Percentiles rank a stretch among this genome's conserved stretches.
Evolutionary conservation across 2,888 invertebrate species (phyloP).

Genomic region (Entomobrya multifasciata): DNA sequence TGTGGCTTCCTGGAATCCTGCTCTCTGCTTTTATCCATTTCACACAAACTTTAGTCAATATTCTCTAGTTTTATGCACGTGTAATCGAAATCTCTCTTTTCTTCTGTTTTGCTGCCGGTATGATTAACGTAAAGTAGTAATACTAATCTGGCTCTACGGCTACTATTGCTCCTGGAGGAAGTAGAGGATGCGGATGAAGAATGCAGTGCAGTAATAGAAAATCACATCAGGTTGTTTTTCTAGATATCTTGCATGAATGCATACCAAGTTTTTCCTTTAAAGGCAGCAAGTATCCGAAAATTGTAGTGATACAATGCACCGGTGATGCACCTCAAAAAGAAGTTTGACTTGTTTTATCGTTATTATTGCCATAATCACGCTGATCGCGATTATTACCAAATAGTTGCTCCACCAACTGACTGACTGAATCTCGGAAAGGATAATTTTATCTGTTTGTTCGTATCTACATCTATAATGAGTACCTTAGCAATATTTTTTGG

Average conservation of each 20-base stretch:
- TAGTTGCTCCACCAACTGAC: neutral
- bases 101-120: no score
- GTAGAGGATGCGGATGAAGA: constrained; percentile 14
- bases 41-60: constrained; percentile 16
- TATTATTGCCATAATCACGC: neutral
- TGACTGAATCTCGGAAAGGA: neutral
- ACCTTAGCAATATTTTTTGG: neutral
- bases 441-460: neutral
- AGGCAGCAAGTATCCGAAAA: neutral
- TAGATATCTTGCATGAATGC: neutral
- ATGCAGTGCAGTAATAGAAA: neutral
- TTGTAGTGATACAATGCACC: no score
- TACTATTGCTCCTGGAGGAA: neutral
- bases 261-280: constrained; percentile 15
- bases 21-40: neutral
- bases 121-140: neutral
- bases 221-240: neutral
- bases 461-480: neutral
- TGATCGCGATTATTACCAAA: no score
- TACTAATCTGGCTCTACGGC: constrained; percentile 2
- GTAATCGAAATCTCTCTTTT: neutral
- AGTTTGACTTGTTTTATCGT: constrained; percentile 15
- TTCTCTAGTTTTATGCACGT: constrained; percentile 24
- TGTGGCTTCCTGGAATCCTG: no score
- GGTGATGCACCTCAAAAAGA: neutral